These are phyloP conservation scores for Papilio aristodemus DNA, from an alignment of 1,140 invertebrate genomes.

Conservation along the genomic window DNA sequence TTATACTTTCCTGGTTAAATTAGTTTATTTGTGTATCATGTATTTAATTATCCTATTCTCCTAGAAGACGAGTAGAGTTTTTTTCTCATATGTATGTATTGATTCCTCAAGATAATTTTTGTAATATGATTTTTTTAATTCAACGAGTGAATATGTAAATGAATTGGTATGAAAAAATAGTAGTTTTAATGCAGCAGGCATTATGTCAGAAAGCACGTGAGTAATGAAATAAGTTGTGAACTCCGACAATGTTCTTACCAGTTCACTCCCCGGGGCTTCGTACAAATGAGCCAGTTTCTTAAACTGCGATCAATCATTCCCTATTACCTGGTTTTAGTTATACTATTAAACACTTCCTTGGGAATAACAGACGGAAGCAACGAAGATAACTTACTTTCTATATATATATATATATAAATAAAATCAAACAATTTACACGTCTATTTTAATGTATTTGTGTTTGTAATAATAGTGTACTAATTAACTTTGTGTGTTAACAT, in stretches of 20 bases:
- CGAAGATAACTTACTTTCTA: not conserved
- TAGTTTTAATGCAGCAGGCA: constrained; percentile 1
- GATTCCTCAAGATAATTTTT: too few species aligned
- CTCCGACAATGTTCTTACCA: constrained; percentile 18
- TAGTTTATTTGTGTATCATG: too few species aligned
- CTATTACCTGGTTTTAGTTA: constrained; percentile 15
- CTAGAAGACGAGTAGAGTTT: too few species aligned
- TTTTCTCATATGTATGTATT: too few species aligned
- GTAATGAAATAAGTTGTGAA: constrained; percentile 38
- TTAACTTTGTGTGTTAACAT: constrained; percentile 9
- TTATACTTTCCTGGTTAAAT: too few species aligned
- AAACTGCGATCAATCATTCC: constrained; percentile 15
- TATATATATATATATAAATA: too few species aligned
- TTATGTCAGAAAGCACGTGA: constrained; percentile 31
- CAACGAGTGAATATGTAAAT: not conserved
- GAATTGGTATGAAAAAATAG: not conserved
- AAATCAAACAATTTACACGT: not conserved
- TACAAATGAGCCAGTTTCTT: constrained; percentile 6
- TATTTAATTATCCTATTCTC: too few species aligned
- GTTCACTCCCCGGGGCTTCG: not conserved
- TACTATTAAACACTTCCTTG: constrained; percentile 9
- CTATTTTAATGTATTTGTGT: not conserved
- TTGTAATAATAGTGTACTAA: not conserved
- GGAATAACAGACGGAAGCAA: constrained; percentile 1
- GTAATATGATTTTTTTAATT: too few species aligned